Evolutionary conservation across 2,888 invertebrate genomes (phyloP).

Genomic region (Hololepta plana): DNA sequence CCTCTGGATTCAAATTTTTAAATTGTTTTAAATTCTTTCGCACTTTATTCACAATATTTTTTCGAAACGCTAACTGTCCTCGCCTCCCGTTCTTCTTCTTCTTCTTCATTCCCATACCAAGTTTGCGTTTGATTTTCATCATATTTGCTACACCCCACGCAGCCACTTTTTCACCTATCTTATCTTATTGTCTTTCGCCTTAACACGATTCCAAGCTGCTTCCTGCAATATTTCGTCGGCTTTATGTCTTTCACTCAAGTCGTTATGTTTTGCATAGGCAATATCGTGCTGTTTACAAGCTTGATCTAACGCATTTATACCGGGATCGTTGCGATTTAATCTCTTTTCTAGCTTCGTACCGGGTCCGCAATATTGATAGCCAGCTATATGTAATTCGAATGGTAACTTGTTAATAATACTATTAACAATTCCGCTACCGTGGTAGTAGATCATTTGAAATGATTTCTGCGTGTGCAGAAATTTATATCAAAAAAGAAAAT

Average conservation of each 20-base stretch:
- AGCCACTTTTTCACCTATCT: constrained; percentile 16
- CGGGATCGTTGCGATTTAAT: constrained; percentile 17
- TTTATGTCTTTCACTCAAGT: constrained; percentile 13
- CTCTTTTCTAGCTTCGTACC: constrained; percentile 14
- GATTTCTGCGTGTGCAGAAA: no score
- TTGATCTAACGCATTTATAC: constrained; percentile 17
- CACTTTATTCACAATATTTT: not conserved
- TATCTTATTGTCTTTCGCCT: constrained; percentile 15
- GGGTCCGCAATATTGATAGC: constrained; percentile 14
- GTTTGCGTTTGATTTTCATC: constrained; percentile 18
- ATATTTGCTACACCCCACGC: constrained; percentile 14
- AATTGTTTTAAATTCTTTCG: not conserved
- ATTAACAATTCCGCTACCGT: constrained; percentile 11
- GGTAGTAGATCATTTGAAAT: no score
- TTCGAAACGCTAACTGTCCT: constrained; percentile 1
- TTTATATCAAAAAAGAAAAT: no score
- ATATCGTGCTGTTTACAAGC: constrained; percentile 20
- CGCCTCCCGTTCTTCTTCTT: constrained; percentile 2
- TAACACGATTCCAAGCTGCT: constrained; percentile 16
- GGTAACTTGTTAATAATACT: constrained; percentile 12
- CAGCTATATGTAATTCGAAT: constrained; percentile 12
- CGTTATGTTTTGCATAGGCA: constrained; percentile 12
- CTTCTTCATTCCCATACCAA: constrained; percentile 13
- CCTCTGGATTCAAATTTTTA: constrained; percentile 4
- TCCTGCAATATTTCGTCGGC: constrained; percentile 20